A percentile compares a stretch with the other conserved stretches of the same genome.
Evolutionary conservation across 2,888 invertebrate species (phyloP).

Genomic region (Xanthia togata): DNA sequence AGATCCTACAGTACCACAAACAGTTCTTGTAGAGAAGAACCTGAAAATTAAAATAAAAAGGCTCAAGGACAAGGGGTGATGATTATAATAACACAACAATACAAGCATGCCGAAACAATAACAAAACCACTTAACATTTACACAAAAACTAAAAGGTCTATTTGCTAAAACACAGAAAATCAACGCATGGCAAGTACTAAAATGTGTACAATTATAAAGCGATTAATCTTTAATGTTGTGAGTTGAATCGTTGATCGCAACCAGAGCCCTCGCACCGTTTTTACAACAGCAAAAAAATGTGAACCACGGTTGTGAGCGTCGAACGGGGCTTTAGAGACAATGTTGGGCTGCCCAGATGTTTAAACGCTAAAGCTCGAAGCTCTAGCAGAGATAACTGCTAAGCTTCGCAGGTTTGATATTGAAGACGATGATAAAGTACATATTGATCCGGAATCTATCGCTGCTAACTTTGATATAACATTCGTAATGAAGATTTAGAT

Average conservation of each 20-base stretch:
- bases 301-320: conserved; percentile 45
- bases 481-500: conserved; percentile 1
- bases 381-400: conserved; percentile 38
- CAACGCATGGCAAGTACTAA: conserved; percentile 50
- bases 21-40: not conserved
- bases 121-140: conserved; percentile 48
- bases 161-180: conserved; percentile 59
- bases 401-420: conserved; percentile 12
- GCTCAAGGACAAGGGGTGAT: not conserved
- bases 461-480: conserved; percentile 14
- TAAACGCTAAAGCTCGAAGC: conserved; percentile 18
- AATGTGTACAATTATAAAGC: conserved; percentile 59
- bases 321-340: conserved; percentile 51
- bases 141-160: conserved; percentile 52
- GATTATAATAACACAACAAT: conserved; percentile 21
- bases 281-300: conserved; percentile 56
- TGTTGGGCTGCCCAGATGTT: conserved; percentile 33
- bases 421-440: conserved; percentile 24
- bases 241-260: conserved; percentile 50
- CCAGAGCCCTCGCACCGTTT: conserved; percentile 60
- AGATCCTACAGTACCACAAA: not conserved
- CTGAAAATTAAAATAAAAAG: not conserved
- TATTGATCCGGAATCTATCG: conserved; percentile 6
- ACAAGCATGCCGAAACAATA: conserved; percentile 34
- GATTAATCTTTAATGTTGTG: conserved; percentile 62